Conservation (phyloP, 2,888 invertebrate genomes). For the Galeopsomyia nigrocyanea region DNA sequence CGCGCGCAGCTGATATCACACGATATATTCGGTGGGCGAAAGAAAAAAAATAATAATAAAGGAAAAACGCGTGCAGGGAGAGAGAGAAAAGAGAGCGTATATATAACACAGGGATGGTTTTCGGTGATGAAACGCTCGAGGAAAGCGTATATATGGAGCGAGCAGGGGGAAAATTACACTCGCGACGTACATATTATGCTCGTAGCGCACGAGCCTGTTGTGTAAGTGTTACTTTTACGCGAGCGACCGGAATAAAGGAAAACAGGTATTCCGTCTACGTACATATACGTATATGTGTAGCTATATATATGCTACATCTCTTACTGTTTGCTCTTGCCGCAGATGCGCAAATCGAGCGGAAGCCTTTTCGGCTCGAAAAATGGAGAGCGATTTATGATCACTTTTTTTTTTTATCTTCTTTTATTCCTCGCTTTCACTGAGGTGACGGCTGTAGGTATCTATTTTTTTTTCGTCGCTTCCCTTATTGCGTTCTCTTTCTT, state of each 20-base stretch:
- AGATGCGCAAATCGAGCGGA: conserved; percentile 34
- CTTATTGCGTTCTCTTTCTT: not conserved
- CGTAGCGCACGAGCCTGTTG: not conserved
- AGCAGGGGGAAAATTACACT: conserved; percentile 11
- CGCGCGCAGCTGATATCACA: conserved; percentile 45
- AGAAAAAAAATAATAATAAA: conserved; percentile 21
- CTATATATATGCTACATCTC: no score
- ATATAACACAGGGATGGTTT: not conserved
- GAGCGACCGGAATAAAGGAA: not conserved
- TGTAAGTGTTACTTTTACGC: not conserved
- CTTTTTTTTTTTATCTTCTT: not conserved
- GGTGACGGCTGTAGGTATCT: not conserved
- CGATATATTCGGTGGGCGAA: conserved; percentile 6
- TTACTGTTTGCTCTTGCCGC: conserved; percentile 20
- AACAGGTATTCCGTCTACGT: not conserved
- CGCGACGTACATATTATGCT: no score
- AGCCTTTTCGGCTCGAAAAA: conserved; percentile 23
- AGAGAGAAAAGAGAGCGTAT: not conserved
- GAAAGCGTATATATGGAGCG: conserved; percentile 3
- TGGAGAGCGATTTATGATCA: conserved; percentile 27
- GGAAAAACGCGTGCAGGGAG: conserved; percentile 4
- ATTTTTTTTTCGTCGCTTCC: not conserved
- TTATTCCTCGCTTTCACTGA: not conserved
- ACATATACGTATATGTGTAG: not conserved
- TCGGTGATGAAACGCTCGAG: conserved; percentile 15